Conservation (phyloP, 2,888 invertebrate species). For the Chrysolina oricalcia region DNA sequence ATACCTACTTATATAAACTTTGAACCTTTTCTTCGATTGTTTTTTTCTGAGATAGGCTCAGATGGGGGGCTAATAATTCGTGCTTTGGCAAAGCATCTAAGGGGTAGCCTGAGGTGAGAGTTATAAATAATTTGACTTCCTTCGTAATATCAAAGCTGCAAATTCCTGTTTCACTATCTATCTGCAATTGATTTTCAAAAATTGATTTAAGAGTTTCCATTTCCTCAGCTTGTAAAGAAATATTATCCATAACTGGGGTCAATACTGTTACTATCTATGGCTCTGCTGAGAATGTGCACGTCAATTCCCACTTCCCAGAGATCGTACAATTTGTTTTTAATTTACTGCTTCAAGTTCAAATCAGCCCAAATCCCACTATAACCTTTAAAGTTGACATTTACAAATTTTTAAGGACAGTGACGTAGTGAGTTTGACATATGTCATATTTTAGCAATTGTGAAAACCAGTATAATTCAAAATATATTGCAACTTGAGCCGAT, state of each 20-base stretch:
- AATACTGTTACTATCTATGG: too few relatives aligned
- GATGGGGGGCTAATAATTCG: slow-evolving; percentile 82
- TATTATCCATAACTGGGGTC: slow-evolving; percentile 62
- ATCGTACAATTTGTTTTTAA: neutral
- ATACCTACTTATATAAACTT: slow-evolving; percentile 79
- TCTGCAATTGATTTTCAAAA: slow-evolving; percentile 80
- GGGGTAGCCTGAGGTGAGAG: slow-evolving; percentile 80
- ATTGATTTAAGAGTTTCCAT: slow-evolving; percentile 83
- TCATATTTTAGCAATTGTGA: too few relatives aligned
- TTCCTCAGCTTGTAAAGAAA: slow-evolving; percentile 74
- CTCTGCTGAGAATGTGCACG: neutral
- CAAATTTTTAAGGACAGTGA: too few relatives aligned
- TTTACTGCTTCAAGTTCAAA: too few relatives aligned
- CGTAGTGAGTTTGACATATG: too few relatives aligned
- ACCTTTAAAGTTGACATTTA: too few relatives aligned
- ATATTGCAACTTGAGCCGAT: too few relatives aligned
- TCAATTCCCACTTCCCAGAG: neutral
- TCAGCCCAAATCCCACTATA: too few relatives aligned
- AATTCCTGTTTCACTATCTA: slow-evolving; percentile 74
- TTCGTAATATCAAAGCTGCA: slow-evolving; percentile 78
- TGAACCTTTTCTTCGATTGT: slow-evolving; percentile 75
- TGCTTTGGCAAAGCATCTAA: slow-evolving; percentile 78
- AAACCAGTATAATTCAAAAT: too few relatives aligned
- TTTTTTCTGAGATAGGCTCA: slow-evolving; percentile 76
- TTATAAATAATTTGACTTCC: slow-evolving; percentile 77